phyloP scores from a whole-genome alignment of 2,113 vertebrate genomes.

The Amazona guildingii region DNA sequence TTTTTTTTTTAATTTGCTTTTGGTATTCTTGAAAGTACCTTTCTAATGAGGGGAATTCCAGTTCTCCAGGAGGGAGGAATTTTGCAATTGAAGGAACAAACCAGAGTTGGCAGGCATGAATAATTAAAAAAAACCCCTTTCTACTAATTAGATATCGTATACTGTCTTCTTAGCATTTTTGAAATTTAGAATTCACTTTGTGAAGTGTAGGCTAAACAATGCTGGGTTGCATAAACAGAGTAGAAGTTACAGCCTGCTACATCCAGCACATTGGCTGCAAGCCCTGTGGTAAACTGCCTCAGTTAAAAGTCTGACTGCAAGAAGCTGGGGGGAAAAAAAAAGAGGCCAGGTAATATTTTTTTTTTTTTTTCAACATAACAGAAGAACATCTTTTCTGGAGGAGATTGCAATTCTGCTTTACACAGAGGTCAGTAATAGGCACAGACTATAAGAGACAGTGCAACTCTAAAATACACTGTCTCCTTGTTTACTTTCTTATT shows the following conservation, averaged over 20 bases:
- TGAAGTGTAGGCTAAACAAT: slow-evolving; percentile 44
- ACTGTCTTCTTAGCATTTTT: neutral
- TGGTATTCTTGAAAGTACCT: slow-evolving; percentile 48
- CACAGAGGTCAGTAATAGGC: neutral
- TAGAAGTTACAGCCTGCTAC: neutral
- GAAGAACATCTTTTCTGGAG: neutral
- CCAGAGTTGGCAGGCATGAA: slow-evolving; percentile 18
- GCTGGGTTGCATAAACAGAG: slow-evolving; percentile 29
- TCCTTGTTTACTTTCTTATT: neutral
- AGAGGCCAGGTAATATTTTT: neutral
- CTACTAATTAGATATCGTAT: neutral
- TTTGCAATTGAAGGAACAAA: slow-evolving; percentile 34
- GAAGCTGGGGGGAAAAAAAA: neutral
- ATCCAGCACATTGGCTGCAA: slow-evolving; percentile 17
- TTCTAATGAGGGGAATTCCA: slow-evolving; percentile 53
- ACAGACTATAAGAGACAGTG: neutral
- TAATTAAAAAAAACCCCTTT: neutral
- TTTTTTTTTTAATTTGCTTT: neutral
- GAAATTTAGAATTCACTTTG: slow-evolving; percentile 41
- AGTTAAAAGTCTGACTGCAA: neutral
- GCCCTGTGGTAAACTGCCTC: slow-evolving; percentile 21
- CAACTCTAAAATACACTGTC: neutral
- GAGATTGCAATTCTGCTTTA: neutral
- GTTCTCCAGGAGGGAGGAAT: slow-evolving; percentile 20
- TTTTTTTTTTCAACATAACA: neutral